Evolutionary conservation across 2,797 vertebrate species (phyloP).

Genomic region (Parauchenoglanis punctatus): DNA sequence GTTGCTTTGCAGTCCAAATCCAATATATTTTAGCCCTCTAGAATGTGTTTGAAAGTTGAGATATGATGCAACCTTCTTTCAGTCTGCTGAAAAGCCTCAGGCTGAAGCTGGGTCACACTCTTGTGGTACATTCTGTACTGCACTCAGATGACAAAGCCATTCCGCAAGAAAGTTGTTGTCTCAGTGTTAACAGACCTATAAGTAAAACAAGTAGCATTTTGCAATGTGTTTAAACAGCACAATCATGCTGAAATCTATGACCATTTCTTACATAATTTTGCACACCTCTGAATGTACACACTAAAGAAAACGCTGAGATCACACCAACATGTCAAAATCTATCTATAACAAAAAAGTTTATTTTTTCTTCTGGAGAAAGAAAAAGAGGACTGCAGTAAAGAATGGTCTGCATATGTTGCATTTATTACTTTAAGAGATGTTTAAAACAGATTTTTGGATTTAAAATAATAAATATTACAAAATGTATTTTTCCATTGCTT

Average conservation of each 20-base stretch:
- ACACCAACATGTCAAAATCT: not conserved
- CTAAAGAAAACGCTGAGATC: not conserved
- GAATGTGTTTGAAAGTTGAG: conserved; percentile 7
- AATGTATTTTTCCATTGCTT: not conserved
- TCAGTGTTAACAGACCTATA: conserved; percentile 9
- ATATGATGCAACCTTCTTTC: not conserved
- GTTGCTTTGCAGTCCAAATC: conserved; percentile 20
- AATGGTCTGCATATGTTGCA: not conserved
- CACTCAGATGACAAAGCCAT: conserved; percentile 16
- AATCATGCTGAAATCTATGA: not conserved
- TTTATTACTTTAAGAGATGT: not conserved
- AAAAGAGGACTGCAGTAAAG: not conserved
- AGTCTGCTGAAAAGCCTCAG: not conserved
- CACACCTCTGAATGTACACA: not conserved
- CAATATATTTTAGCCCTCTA: not conserved
- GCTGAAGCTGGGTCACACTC: conserved; percentile 9
- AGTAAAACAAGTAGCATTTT: conserved; percentile 26
- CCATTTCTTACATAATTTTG: not conserved
- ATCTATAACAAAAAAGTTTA: not conserved
- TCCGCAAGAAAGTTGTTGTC: conserved; percentile 17
- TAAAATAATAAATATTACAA: not conserved
- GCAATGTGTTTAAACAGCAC: not conserved
- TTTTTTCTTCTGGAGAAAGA: not conserved
- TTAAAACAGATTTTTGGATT: not conserved
- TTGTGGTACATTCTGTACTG: conserved; percentile 20